A percentile compares a stretch with the other conserved stretches of the same genome.
These are phyloP conservation scores for Mythimna ferrago DNA, from an alignment of 2,888 invertebrate species.

Conservation along the genomic window DNA sequence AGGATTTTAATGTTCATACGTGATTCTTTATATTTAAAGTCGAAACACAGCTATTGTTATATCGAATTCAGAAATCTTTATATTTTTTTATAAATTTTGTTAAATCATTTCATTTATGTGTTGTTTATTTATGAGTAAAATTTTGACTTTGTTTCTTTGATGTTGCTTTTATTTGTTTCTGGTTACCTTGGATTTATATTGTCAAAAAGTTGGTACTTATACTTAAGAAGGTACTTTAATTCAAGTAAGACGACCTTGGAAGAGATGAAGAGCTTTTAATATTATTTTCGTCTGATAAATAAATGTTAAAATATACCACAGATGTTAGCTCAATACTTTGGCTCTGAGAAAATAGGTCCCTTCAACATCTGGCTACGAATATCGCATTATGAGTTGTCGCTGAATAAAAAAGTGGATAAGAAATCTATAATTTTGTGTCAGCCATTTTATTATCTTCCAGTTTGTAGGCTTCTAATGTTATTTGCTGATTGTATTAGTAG, in stretches of 20 bases:
- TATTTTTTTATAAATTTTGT: neutral
- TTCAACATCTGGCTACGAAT: slow-evolving; percentile 29
- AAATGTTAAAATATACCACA: slow-evolving; percentile 40
- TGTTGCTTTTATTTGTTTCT: neutral
- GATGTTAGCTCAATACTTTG: slow-evolving; percentile 40
- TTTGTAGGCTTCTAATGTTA: neutral
- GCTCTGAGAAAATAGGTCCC: slow-evolving; percentile 15
- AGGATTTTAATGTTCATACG: too few species aligned
- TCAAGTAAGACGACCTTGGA: neutral
- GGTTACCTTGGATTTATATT: neutral
- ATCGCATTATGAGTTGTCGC: slow-evolving; percentile 31
- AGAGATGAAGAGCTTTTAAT: slow-evolving; percentile 25
- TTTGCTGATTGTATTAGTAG: neutral
- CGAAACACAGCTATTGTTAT: too few species aligned
- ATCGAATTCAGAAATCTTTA: too few species aligned
- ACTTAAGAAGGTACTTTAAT: neutral
- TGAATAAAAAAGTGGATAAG: slow-evolving; percentile 30
- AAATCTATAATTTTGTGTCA: slow-evolving; percentile 17
- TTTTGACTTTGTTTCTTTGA: neutral
- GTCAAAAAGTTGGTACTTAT: neutral
- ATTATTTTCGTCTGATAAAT: slow-evolving; percentile 17
- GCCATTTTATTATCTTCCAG: slow-evolving; percentile 4
- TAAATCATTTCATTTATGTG: neutral
- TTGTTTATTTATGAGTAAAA: neutral
- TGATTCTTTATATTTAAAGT: too few species aligned